phyloP scores from a whole-genome alignment of 2,113 vertebrate genomes.

The Ariopsis seemanni region DNA sequence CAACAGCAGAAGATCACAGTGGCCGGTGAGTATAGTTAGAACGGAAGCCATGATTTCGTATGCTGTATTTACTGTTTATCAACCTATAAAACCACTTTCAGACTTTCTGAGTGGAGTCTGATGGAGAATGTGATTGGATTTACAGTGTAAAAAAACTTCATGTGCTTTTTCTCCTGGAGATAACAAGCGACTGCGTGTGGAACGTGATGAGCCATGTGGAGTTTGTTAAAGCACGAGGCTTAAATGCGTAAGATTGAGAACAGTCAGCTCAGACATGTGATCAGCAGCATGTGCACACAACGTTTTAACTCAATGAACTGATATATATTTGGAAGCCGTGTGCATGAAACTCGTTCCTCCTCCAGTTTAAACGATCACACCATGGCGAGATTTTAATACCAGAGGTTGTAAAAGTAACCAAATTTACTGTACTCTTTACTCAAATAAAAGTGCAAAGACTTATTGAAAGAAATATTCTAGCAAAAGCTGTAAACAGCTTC shows the following conservation, averaged over 20 bases:
- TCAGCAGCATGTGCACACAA: slow-evolving; percentile 1
- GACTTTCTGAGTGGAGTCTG: background rate
- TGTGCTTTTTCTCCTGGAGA: slow-evolving; percentile 35
- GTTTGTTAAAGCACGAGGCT: slow-evolving; percentile 37
- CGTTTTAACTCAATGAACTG: background rate
- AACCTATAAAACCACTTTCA: no score
- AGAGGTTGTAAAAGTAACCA: no score
- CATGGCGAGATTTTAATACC: no score
- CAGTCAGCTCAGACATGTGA: slow-evolving; percentile 58
- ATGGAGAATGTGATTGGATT: background rate
- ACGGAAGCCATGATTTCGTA: no score
- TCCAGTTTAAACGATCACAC: no score
- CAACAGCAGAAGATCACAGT: no score
- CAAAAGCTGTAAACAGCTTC: no score
- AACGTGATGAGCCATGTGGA: slow-evolving; percentile 61
- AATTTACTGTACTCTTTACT: no score
- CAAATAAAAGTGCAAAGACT: no score
- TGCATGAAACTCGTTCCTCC: background rate
- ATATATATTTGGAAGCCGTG: background rate
- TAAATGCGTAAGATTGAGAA: slow-evolving; percentile 64
- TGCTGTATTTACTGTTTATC: no score
- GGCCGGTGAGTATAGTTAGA: no score
- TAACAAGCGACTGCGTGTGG: slow-evolving; percentile 64
- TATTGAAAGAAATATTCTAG: no score
- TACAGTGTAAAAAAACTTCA: slow-evolving; percentile 5